phyloP scores from a whole-genome alignment of 2,797 vertebrate genomes.

The Phaenicophaeus curvirostris region DNA sequence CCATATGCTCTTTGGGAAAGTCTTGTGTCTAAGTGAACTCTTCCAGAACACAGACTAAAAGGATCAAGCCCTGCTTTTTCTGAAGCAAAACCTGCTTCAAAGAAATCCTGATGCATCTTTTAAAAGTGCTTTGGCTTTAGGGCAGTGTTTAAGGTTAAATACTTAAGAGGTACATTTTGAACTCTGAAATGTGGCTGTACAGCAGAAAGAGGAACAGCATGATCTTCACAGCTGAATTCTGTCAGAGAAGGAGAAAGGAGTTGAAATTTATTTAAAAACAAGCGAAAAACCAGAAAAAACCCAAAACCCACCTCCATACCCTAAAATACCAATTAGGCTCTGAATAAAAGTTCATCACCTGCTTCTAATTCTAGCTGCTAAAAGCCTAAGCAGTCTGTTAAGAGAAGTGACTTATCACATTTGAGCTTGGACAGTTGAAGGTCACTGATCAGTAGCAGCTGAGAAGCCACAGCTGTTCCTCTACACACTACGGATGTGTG shows the following conservation, averaged over 20 bases:
- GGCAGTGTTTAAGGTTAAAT: neutral
- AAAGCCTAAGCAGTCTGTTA: neutral
- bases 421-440: neutral
- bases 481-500: rapidly evolving
- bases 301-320: neutral
- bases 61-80: neutral
- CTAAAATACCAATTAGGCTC: neutral
- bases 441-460: neutral
- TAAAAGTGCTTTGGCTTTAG: neutral
- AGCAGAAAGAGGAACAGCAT: neutral
- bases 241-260: neutral
- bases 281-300: neutral
- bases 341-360: neutral
- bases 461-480: neutral
- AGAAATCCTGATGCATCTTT: neutral
- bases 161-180: neutral
- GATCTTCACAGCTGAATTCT: neutral
- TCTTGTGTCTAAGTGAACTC: neutral
- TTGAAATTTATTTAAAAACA: neutral
- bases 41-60: neutral
- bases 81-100: neutral
- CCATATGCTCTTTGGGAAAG: neutral
- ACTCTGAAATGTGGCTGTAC: neutral
- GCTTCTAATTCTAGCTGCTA: neutral
- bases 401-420: neutral